Percentiles rank a stretch among this genome's conserved stretches.
These are phyloP conservation scores for Brachyistius frenatus DNA, from an alignment of 2,113 vertebrate genomes.

Conservation along the genomic window DNA sequence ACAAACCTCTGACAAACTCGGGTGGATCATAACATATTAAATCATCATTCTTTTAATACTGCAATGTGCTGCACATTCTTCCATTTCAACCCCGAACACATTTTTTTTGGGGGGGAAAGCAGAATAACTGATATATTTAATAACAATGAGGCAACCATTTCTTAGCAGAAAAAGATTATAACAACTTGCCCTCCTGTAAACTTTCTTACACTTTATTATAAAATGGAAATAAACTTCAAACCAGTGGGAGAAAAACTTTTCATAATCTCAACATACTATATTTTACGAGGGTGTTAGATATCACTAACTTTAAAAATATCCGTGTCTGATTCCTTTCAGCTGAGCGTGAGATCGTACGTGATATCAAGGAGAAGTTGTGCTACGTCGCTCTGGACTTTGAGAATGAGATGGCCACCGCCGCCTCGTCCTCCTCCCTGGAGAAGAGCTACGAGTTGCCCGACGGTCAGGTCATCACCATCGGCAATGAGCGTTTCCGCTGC, in stretches of 20 bases:
- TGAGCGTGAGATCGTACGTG: constrained; percentile 95
- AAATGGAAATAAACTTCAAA: not conserved
- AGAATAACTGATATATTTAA: no score
- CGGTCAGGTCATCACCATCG: constrained; percentile 97
- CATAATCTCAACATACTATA: no score
- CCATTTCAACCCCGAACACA: not conserved
- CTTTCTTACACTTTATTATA: not conserved
- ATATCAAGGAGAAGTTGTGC: constrained; percentile 97
- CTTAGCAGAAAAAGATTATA: no score
- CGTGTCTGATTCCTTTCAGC: constrained; percentile 77
- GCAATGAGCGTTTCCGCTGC: constrained; percentile 96
- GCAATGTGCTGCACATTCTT: not conserved
- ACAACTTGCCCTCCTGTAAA: no score
- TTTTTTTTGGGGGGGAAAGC: not conserved
- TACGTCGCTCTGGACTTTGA: constrained; percentile 97
- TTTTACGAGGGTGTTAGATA: no score
- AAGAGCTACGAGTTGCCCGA: constrained; percentile 97
- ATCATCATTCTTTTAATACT: not conserved
- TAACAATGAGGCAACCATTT: no score
- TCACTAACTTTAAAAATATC: not conserved
- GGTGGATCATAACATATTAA: no score
- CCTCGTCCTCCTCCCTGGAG: constrained; percentile 95
- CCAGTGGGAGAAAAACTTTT: not conserved
- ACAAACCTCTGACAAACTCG: not conserved
- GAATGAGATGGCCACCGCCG: constrained; percentile 97